Conservation (phyloP, 2,888 invertebrate genomes). For the Proisotoma minuta region DNA sequence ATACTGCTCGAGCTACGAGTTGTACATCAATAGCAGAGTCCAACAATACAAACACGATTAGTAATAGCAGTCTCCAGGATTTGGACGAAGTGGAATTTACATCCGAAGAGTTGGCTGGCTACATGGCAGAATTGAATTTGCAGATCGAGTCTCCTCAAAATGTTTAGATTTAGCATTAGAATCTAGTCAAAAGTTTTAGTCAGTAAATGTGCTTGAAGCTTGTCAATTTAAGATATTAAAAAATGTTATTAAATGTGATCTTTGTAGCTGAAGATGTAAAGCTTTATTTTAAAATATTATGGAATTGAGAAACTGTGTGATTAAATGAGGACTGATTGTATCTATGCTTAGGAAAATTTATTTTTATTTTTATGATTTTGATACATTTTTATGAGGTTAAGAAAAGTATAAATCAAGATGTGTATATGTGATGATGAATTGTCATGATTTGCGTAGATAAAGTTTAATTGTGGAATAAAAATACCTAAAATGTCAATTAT, state of each 20-base stretch:
- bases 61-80: constrained; percentile 71
- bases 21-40: constrained; percentile 33
- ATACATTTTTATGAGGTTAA: too few relatives aligned
- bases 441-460: too few relatives aligned
- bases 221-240: too few relatives aligned
- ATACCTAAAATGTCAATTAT: too few relatives aligned
- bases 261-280: not conserved
- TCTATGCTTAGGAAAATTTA: too few relatives aligned
- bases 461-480: too few relatives aligned
- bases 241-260: too few relatives aligned
- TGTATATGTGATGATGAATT: too few relatives aligned
- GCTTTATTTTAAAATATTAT: not conserved
- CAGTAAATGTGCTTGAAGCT: not conserved
- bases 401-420: too few relatives aligned
- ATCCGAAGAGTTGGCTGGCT: constrained; percentile 62
- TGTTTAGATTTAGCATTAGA: not conserved
- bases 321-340: not conserved
- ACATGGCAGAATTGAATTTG: constrained; percentile 64
- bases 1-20: constrained; percentile 28
- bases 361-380: too few relatives aligned
- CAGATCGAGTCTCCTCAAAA: constrained; percentile 26
- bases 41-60: constrained; percentile 53
- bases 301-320: not conserved
- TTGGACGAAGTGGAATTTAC: constrained; percentile 64
- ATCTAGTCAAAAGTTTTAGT: too few relatives aligned